These are phyloP conservation scores for Fistularia tabacaria DNA, from an alignment of 2,797 vertebrate genomes.

Conservation along the genomic window DNA sequence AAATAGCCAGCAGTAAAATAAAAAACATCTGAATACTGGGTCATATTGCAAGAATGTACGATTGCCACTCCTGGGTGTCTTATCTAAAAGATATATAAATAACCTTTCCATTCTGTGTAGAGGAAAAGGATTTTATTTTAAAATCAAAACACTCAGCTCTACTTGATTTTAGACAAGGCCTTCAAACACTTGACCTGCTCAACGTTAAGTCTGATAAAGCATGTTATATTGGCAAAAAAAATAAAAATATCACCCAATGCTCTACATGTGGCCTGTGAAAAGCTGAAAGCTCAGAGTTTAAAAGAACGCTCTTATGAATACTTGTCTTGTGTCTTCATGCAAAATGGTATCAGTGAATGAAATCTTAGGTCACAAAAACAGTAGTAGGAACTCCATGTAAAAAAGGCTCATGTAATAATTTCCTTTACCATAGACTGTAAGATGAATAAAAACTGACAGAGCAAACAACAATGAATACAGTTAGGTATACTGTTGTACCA, in stretches of 20 bases:
- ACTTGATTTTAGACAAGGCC: slow-evolving; percentile 19
- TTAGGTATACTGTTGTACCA: too few relatives aligned
- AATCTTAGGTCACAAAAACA: too few relatives aligned
- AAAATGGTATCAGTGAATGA: slow-evolving; percentile 32
- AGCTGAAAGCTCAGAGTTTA: slow-evolving; percentile 64
- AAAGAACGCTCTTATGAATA: slow-evolving; percentile 49
- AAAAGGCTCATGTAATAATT: neutral
- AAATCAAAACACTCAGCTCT: slow-evolving; percentile 16
- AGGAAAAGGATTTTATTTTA: slow-evolving; percentile 22
- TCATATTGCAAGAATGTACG: slow-evolving; percentile 70
- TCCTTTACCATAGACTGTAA: neutral
- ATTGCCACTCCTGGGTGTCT: slow-evolving; percentile 67
- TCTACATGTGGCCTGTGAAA: slow-evolving; percentile 66
- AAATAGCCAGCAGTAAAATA: slow-evolving; percentile 70
- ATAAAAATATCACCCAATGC: slow-evolving; percentile 35
- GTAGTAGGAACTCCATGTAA: too few relatives aligned
- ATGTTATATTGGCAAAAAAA: slow-evolving; percentile 23
- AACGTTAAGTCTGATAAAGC: slow-evolving; percentile 44
- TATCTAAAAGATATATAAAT: slow-evolving; percentile 62
- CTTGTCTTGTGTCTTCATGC: slow-evolving; percentile 32
- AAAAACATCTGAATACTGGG: slow-evolving; percentile 67
- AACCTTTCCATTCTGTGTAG: slow-evolving; percentile 40
- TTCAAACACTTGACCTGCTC: slow-evolving; percentile 27
- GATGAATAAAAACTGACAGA: too few relatives aligned
- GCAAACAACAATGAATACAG: too few relatives aligned